These are phyloP conservation scores for Fragum whitleyi DNA, from an alignment of 2,888 invertebrate genomes.

Conservation along the genomic window DNA sequence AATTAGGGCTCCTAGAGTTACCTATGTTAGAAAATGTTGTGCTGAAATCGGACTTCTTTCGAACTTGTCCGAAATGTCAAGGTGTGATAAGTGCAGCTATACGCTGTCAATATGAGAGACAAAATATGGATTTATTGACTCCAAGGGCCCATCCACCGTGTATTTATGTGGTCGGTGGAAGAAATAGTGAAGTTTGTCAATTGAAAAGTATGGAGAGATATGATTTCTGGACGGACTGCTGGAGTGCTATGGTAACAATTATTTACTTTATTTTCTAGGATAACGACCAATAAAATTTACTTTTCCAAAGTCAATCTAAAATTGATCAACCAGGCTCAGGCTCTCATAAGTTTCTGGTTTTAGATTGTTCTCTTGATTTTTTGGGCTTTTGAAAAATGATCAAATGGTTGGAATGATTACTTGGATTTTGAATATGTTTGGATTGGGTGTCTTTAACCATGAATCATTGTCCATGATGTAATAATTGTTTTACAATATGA, in stretches of 20 bases:
- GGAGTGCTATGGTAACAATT: conserved; percentile 80
- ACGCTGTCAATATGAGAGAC: conserved; percentile 77
- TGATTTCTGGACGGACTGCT: conserved; percentile 82
- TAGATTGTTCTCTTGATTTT: too few relatives aligned
- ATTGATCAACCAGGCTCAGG: too few relatives aligned
- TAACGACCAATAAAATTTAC: too few relatives aligned
- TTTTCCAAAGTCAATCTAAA: too few relatives aligned
- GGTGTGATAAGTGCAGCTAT: conserved; percentile 80
- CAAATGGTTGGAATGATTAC: too few relatives aligned
- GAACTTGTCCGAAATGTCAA: conserved; percentile 83
- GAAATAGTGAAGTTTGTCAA: conserved; percentile 82
- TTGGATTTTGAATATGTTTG: too few relatives aligned
- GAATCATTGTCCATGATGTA: too few relatives aligned
- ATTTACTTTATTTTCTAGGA: not conserved
- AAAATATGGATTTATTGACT: conserved; percentile 73
- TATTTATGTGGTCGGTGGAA: conserved; percentile 83
- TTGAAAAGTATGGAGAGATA: conserved; percentile 83
- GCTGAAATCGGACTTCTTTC: conserved; percentile 80
- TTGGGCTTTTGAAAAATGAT: too few relatives aligned
- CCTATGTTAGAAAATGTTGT: conserved; percentile 81
- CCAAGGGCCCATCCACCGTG: conserved; percentile 82
- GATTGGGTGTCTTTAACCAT: too few relatives aligned
- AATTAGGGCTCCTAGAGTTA: conserved; percentile 80
- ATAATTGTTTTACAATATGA: too few relatives aligned
- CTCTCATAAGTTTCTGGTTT: too few relatives aligned